Conservation (phyloP, 2,113 vertebrate genomes). For the Puntigrus tetrazona region DNA sequence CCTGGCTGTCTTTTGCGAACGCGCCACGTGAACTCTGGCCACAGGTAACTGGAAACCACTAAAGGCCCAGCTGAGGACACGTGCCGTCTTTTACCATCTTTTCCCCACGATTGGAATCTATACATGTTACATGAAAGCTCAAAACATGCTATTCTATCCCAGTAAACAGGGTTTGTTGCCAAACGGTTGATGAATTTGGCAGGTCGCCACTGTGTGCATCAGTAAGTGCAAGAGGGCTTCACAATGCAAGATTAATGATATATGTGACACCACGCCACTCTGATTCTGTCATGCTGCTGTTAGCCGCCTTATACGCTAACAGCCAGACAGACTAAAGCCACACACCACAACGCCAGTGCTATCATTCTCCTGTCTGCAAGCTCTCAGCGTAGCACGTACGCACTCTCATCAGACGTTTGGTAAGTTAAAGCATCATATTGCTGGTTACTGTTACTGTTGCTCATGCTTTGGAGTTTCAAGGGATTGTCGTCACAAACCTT, state of each 20-base stretch:
- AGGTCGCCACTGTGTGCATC: not conserved
- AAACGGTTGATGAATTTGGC: constrained; percentile 2
- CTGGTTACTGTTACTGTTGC: no score
- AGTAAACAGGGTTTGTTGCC: not conserved
- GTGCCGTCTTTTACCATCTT: not conserved
- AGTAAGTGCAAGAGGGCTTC: not conserved
- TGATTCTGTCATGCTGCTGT: not conserved
- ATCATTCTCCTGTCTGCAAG: constrained; percentile 21
- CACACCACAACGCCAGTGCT: constrained; percentile 6
- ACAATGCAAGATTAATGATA: constrained; percentile 22
- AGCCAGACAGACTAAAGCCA: not conserved
- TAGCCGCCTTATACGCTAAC: not conserved
- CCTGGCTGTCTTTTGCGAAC: not conserved
- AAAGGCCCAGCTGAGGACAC: not conserved
- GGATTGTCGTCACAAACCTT: not conserved
- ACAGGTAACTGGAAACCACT: not conserved
- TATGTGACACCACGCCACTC: not conserved
- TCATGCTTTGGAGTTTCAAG: not conserved
- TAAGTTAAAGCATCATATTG: not conserved
- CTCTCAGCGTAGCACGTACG: not conserved
- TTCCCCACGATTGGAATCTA: not conserved
- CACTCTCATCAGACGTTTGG: not conserved
- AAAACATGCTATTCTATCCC: not conserved
- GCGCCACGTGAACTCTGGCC: not conserved
- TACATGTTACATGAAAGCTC: not conserved